Base-by-base conservation (phyloP, 1,140 invertebrate species). In the Drosophila arawakana region DNA sequence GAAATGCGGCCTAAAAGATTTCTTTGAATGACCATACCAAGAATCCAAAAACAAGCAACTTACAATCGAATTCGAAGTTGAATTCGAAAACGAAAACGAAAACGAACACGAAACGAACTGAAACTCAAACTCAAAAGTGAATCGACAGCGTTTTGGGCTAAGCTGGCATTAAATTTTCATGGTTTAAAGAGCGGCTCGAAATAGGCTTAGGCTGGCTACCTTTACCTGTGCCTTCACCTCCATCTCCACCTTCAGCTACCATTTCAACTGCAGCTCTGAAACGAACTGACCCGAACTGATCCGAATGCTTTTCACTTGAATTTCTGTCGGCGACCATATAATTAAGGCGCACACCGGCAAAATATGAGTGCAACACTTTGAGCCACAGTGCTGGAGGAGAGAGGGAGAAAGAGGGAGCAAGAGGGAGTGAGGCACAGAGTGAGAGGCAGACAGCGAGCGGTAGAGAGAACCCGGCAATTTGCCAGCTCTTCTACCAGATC, bases 111-210 rank as follows among this genome's bases (percentile, higher is more conserved):
- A 34, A 49, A 61, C 10, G 46, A 60, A 60, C 21, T 44, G 7
- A 11, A 41, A 57, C 35, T 21, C 35, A 57, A 57, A 57, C 9
- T 57, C 35, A 34, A 37, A 37, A 37, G 10, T 44, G 44, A 74
- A 71, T 61, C 59, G 52, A 43, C 69, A 62, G 79, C 79, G 47
- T 60, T 34, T 34, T 55, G 68, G 18, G 57, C 76, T 88, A 88
- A 86, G 83, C 83, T 86, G 83, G 83, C 83, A 86, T 86, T 86
- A 82, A 82, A 86, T 86, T 86, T 86, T 88, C 83, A 86, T 86
- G 83, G 65, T 70, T 88, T 88, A 86, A 86, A 86, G 76, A 83
- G 83, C 83, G 83, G 80, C 83, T 83, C 83, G 83, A 72, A 88
- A 86, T 88, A 86, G 83, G 83, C 83, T 86, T 82, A 86, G 83